Evolutionary conservation across 2,113 vertebrate species (phyloP), one percentile per base, ranked within the genome.

Genomic region (Donacobius atricapilla): DNA sequence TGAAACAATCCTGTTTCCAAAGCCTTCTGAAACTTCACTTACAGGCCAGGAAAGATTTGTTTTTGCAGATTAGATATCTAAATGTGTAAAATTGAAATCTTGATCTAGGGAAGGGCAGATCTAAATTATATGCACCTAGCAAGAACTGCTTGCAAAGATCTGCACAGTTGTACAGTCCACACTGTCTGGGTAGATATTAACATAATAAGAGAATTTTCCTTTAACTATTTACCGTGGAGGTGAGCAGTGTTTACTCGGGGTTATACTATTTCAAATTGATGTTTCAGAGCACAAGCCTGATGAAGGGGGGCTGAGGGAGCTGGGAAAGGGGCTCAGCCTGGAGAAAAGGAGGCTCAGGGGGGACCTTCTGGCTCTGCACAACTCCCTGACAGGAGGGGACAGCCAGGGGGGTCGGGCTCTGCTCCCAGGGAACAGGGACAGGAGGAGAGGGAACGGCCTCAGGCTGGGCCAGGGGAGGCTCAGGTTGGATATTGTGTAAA

Each of bases 381-480:
- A 0, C 7, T 54, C 47, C 57, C 85, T 87, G 75, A 5, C 65
- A 79, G 57, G 65, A 71, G 48, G 16, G n/a, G 35, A 11, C 30
- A 48, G 58, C n/a, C 2, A 1, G 50, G n/a, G 11, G 19, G 6
- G 28, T 33, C 7, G 0, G 75, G 40, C 24, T 87, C 13, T 87
- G 48, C 30, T 31, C 7, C 4, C 24, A 40, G 65, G 25, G 56
- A 47, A 63, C 3, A 51, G 47, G 64, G 65, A 54, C 5, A 71
- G n/a, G 16, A 79, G 2, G 23, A 63, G 40, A 71, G 54, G 56
- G 5, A 56, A 56, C 0, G 1, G 40, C 47, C 48, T 63, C 65
- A 17, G 1, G 47, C 65, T 70, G 39, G 0, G 47, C 54, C 33
- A 54, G 47, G 40, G 65, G 2, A 54, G n/a, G 16, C 0, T 15